Conservation (phyloP, 2,113 vertebrate genomes). For the Menidia beryllina region DNA sequence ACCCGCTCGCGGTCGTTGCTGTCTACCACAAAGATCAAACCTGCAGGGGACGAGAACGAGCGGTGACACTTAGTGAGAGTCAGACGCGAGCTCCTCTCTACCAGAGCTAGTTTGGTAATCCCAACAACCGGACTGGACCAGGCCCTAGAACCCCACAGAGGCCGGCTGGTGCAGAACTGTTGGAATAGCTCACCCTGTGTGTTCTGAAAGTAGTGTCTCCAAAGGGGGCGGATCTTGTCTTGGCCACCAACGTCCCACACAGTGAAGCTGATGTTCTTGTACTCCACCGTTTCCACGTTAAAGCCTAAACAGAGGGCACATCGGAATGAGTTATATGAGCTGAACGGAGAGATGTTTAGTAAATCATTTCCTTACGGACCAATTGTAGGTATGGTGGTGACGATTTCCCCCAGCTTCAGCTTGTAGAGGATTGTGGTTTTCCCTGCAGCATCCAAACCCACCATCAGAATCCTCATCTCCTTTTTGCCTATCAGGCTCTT, state of each 20-base stretch:
- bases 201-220: slow-evolving; percentile 99
- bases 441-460: slow-evolving; percentile 91
- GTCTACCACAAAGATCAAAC: slow-evolving; percentile 98
- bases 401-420: slow-evolving; percentile 92
- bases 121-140: slow-evolving; percentile 16
- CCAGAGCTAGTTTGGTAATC: too few species aligned
- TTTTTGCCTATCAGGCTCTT: slow-evolving; percentile 96
- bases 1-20: slow-evolving; percentile 97
- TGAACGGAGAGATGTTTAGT: neutral
- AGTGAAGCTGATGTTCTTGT: slow-evolving; percentile 99
- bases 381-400: slow-evolving; percentile 93
- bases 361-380: slow-evolving; percentile 68
- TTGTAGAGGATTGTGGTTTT: slow-evolving; percentile 96
- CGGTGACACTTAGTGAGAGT: neutral
- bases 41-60: slow-evolving; percentile 39
- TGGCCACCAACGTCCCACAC: slow-evolving; percentile 99
- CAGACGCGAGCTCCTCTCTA: neutral
- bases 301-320: slow-evolving; percentile 83
- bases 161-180: neutral
- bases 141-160: slow-evolving; percentile 19
- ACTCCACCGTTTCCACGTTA: slow-evolving; percentile 97
- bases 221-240: slow-evolving; percentile 97
- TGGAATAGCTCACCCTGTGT: slow-evolving; percentile 87
- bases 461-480: slow-evolving; percentile 96
- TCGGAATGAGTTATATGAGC: neutral